Evolutionary conservation across 2,113 vertebrate species (phyloP), one percentile per base, ranked within the genome.

Genomic region (Seriola dumerili): DNA sequence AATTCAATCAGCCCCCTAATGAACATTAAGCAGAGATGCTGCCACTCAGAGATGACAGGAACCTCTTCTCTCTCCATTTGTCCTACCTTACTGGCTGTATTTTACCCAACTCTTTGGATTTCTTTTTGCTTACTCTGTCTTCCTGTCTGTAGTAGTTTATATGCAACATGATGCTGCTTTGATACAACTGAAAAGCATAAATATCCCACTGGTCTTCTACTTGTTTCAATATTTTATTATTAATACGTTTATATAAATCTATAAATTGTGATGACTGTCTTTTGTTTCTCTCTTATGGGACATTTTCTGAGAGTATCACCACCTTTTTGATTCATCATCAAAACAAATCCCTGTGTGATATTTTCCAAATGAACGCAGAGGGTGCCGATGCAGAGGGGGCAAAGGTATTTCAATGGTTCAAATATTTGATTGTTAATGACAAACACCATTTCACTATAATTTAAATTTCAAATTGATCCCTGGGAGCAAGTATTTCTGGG

Each of bases 371-470:
- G 29, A 25, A 83, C 66, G 71, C 80, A 84, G 36, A 59, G 57
- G 85, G 54, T 50, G 80, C 81, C 69, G 80, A 85, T 70, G 70
- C 59, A 55, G 34, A 76, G 65, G 70, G 80, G 89, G 69, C 67
- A 85, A 88, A 94, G 84, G 88, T 92, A 91, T 92, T 94, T 84
- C 89, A 83, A 68, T 19, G 88, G 88, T 94, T 92, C 93, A 94
- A 94, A 95, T 95, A 95, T 95, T 95, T 95, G 93, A 94, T 95
- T 94, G 91, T 82, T 94, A 94, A 95, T 94, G 95, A 95, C 94
- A 96, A 95, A 95, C 91, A 95, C 85, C 65, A 79, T 90, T 95
- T 94, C 91, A 73, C 78, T 86, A 85, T 76, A 79, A 95, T 95
- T 94, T 94, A 94, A 94, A 96, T 94, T 96, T 95, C 87, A 95